Percentiles rank a stretch among this genome's conserved stretches.
phyloP scores from a whole-genome alignment of 1,140 invertebrate genomes.

The Colletes latitarsis region DNA sequence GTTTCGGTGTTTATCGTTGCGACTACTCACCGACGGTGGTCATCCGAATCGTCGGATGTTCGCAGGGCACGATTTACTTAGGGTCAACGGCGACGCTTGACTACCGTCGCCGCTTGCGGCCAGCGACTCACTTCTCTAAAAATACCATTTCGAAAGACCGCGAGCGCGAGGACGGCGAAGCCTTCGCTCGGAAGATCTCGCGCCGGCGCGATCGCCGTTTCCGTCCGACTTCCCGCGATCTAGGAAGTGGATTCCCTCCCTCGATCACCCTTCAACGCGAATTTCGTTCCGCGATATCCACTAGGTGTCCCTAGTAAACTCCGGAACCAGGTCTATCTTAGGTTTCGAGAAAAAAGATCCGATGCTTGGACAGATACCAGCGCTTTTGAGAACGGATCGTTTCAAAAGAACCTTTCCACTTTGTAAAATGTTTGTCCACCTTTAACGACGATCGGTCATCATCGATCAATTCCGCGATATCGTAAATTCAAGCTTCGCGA shows the following conservation, averaged over 20 bases:
- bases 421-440: too few relatives aligned
- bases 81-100: slow-evolving; percentile 57
- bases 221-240: slow-evolving; percentile 11
- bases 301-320: too few relatives aligned
- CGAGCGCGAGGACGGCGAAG: slow-evolving; percentile 48
- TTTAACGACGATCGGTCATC: too few relatives aligned
- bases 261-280: neutral
- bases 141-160: slow-evolving; percentile 67
- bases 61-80: slow-evolving; percentile 44
- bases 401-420: too few relatives aligned
- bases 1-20: neutral
- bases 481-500: slow-evolving; percentile 20
- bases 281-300: too few relatives aligned
- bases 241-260: slow-evolving; percentile 6
- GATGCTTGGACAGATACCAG: too few relatives aligned
- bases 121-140: slow-evolving; percentile 63
- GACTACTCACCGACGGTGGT: slow-evolving; percentile 49
- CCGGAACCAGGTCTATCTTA: too few relatives aligned
- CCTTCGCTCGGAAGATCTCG: slow-evolving; percentile 9
- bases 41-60: slow-evolving; percentile 34
- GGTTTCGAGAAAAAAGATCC: too few relatives aligned
- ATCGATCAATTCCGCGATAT: neutral
- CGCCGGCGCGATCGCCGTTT: slow-evolving; percentile 44
- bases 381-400: too few relatives aligned
- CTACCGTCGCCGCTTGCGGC: slow-evolving; percentile 48